A percentile compares a stretch with the other conserved stretches of the same genome.
Evolutionary conservation across 2,888 invertebrate genomes (phyloP).

Genomic region (Entomobrya proxima): DNA sequence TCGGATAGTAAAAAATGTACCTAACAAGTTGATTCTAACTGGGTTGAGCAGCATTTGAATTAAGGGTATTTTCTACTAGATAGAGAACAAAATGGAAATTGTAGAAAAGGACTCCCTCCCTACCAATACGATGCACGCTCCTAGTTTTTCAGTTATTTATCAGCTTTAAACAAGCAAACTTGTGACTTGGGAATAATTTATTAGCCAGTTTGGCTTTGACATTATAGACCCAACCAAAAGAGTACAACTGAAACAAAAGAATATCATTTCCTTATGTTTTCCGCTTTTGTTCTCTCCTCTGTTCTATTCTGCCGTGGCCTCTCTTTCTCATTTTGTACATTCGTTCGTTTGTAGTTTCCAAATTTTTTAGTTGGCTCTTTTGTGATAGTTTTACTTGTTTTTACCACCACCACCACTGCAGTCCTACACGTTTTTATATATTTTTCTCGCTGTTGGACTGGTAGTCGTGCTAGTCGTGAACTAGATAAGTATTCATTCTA

Average conservation of each 20-base stretch:
- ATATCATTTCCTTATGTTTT: conserved; percentile 61
- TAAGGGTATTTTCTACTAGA: not conserved
- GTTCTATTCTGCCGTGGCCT: conserved; percentile 7
- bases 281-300: conserved; percentile 38
- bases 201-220: conserved; percentile 62
- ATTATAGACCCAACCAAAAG: conserved; percentile 54
- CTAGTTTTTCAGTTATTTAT: conserved; percentile 54
- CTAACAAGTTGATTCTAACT: too few species aligned
- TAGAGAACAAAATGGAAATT: not conserved
- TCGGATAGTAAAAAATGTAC: too few species aligned
- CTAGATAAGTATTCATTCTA: conserved; percentile 24
- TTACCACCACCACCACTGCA: not conserved
- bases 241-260: conserved; percentile 60
- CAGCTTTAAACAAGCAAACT: conserved; percentile 62
- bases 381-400: not conserved
- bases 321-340: not conserved
- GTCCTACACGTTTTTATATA: not conserved
- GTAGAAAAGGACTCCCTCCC: not conserved
- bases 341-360: not conserved
- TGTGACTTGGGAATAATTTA: conserved; percentile 62
- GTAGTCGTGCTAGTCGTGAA: not conserved
- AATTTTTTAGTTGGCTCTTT: conserved; percentile 30
- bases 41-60: too few species aligned
- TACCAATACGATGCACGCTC: not conserved
- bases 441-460: not conserved